phyloP scores from a whole-genome alignment of 2,797 vertebrate species.

The Avahi laniger region DNA sequence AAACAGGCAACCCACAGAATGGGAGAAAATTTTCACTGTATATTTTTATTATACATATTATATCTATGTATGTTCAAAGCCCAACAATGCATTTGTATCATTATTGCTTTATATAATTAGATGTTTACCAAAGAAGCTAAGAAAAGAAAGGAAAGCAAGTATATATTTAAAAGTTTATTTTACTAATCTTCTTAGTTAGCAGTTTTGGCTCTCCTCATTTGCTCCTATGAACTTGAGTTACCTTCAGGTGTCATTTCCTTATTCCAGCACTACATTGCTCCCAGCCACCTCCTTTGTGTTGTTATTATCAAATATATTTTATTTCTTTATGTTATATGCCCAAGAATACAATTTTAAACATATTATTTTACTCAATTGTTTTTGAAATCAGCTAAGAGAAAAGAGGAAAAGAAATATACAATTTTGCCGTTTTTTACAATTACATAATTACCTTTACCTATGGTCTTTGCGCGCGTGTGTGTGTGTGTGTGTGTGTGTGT shows the following conservation, averaged over 20 bases:
- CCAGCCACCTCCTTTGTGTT: background rate
- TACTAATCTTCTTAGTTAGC: background rate
- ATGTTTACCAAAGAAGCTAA: background rate
- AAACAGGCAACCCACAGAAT: no score
- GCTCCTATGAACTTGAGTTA: background rate
- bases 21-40: no score
- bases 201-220: background rate
- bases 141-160: background rate
- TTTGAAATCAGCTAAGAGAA: background rate
- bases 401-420: background rate
- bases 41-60: background rate
- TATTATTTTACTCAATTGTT: background rate
- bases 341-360: background rate
- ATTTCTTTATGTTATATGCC: background rate
- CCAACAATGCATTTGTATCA: background rate
- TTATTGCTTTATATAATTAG: background rate
- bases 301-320: background rate
- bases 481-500: background rate
- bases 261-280: background rate
- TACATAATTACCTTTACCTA: background rate
- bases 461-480: background rate
- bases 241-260: background rate
- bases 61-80: background rate
- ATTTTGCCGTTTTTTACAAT: background rate
- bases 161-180: background rate